Base-by-base conservation (phyloP, 2,113 vertebrate species). In the Girardinichthys multiradiatus region DNA sequence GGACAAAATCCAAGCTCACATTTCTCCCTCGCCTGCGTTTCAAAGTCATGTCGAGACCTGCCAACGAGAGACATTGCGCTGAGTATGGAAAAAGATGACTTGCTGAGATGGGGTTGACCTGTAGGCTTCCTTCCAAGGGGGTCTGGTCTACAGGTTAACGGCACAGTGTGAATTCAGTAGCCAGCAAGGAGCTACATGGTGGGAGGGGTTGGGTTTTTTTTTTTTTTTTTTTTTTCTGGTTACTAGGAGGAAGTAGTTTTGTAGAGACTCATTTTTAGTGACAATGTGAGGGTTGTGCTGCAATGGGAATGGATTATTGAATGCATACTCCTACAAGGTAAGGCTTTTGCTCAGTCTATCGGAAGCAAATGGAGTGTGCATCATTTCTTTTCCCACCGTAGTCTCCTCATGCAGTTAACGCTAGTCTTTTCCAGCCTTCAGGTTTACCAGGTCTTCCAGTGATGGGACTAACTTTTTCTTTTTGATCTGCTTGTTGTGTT, bases 11-110 rank as follows among this genome's bases (percentile, higher is more conserved):
- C 91, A 93, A 91, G 90, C 88, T 91, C 87, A 87, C 94, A 96
- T 96, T 98, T 97, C 98, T 99, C 97, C 96, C 94, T 97, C 96
- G 95, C 96, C 96, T 98, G 96, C 94, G 96, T 95, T 92, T 93
- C 96, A 95, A 96, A 97, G 97, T 99, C 97, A 99, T 99, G 98
- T 99, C 97, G 95, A 99, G 98, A 99, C 97, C 98, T 99, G 98
- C 97, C 98, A 96, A 96, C 97, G 94, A 96, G 97, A 98, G 96
- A 98, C 94, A 93, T 92, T 87, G 95, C 95, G 95, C 95, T 96
- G 96, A 95, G 94, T 97, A 96, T 98, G 96, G 95, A 95, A 94
- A 35, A 37, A 96, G 93, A 86, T 96, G 95, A 95, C 96, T 95
- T 95, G 96, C 95, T 94, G 61, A 96, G 94, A 94, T 77, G 89